These are phyloP conservation scores for Falco punctatus DNA, from an alignment of 2,113 vertebrate genomes.

Conservation along the genomic window DNA sequence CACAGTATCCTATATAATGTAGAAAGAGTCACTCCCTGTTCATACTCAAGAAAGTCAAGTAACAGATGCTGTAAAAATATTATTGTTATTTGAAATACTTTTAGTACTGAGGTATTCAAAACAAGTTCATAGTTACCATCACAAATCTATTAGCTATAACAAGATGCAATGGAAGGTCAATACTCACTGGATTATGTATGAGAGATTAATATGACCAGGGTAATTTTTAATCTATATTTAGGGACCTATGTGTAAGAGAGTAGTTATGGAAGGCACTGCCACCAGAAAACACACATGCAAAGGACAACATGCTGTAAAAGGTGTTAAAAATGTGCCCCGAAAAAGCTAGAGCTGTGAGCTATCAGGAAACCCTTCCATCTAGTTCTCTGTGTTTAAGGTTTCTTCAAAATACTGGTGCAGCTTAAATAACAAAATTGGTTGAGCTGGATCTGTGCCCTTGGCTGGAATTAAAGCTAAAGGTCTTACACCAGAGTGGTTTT, in stretches of 20 bases:
- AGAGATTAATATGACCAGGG: constrained; percentile 30
- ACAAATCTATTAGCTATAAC: constrained; percentile 41
- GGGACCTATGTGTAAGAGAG: constrained; percentile 15
- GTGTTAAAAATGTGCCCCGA: background rate
- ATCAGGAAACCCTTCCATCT: background rate
- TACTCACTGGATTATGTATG: constrained; percentile 26
- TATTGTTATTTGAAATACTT: constrained; percentile 37
- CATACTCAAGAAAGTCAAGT: background rate
- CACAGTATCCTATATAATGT: background rate
- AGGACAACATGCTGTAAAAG: background rate
- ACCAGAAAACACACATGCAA: background rate
- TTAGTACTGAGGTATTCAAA: constrained; percentile 14
- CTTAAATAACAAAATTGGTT: background rate
- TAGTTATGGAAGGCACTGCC: background rate
- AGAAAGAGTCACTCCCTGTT: background rate
- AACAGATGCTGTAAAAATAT: background rate
- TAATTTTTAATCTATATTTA: constrained; percentile 45
- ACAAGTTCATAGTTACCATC: constrained; percentile 46
- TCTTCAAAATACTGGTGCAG: background rate
- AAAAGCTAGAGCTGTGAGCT: background rate
- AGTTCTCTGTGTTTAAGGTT: background rate
- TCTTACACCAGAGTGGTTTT: background rate
- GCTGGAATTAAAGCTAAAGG: background rate
- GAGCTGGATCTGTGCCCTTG: background rate
- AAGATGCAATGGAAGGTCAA: constrained; percentile 45